Percentiles rank a stretch among this genome's conserved stretches.
Evolutionary conservation across 2,888 invertebrate species (phyloP).

Genomic region (Agrotis ipsilon): DNA sequence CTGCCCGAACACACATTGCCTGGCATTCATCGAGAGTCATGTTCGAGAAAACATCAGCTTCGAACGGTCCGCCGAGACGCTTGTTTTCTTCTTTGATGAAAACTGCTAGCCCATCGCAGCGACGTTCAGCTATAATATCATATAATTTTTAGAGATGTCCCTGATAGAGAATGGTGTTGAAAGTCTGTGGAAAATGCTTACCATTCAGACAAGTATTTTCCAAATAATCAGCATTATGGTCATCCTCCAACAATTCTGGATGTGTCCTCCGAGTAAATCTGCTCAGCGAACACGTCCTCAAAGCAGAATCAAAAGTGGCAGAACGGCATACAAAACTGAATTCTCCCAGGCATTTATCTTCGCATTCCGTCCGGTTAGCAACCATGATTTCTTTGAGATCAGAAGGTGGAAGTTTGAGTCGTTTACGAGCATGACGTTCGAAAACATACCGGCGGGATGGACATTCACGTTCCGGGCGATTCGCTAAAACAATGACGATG

Average conservation of each 20-base stretch:
- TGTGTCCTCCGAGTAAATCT: conserved; percentile 96
- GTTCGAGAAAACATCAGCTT: conserved; percentile 96
- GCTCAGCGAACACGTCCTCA: conserved; percentile 95
- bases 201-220: conserved; percentile 98
- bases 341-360: conserved; percentile 97
- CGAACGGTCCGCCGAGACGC: conserved; percentile 96
- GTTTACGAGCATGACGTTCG: conserved; percentile 96
- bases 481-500: conserved; percentile 86
- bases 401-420: conserved; percentile 94
- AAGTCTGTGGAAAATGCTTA: conserved; percentile 74
- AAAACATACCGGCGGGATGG: conserved; percentile 97
- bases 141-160: background rate
- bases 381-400: conserved; percentile 97
- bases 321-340: conserved; percentile 97
- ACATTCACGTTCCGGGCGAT: conserved; percentile 96
- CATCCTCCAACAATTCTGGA: conserved; percentile 96
- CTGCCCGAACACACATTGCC: conserved; percentile 96
- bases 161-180: background rate
- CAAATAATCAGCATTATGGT: conserved; percentile 96
- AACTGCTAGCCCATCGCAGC: conserved; percentile 96
- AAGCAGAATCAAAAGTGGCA: conserved; percentile 95
- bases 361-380: conserved; percentile 96
- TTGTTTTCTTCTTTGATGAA: conserved; percentile 98
- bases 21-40: conserved; percentile 97
- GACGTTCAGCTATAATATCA: conserved; percentile 93